Percentiles rank a stretch among this genome's conserved stretches.
Evolutionary conservation across 92 coral and sea anemone species (phyloP).

Genomic region (Umimayanthus chanpuru): DNA sequence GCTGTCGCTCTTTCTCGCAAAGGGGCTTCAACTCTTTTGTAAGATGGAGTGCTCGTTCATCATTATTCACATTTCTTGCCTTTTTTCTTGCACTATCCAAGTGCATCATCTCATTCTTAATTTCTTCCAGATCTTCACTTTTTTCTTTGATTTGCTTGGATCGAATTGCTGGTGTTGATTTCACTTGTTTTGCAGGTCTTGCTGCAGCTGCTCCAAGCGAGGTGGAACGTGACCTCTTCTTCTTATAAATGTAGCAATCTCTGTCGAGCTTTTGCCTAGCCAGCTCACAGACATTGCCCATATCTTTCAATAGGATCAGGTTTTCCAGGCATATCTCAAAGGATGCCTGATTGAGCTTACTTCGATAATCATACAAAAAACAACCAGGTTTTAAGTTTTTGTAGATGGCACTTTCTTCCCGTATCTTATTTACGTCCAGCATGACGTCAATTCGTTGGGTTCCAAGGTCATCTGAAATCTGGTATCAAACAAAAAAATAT

Average conservation of each 20-base stretch:
- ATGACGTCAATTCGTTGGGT: neutral
- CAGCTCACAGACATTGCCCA: constrained; percentile 32
- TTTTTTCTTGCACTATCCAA: constrained; percentile 19
- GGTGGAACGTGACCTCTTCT: constrained; percentile 42
- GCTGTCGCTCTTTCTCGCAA: neutral
- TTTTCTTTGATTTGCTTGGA: constrained; percentile 12
- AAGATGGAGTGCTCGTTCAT: constrained; percentile 34
- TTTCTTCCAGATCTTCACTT: constrained; percentile 53
- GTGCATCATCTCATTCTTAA: constrained; percentile 40
- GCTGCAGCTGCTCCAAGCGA: constrained; percentile 35
- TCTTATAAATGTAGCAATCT: constrained; percentile 47
- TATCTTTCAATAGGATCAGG: constrained; percentile 18
- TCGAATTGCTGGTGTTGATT: constrained; percentile 33
- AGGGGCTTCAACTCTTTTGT: constrained; percentile 17
- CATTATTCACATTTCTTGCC: constrained; percentile 27
- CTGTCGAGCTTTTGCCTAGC: constrained; percentile 40
- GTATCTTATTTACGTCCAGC: constrained; percentile 14
- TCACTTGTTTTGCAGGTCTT: constrained; percentile 43
- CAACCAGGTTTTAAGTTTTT: constrained; percentile 18
- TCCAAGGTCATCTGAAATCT: constrained; percentile 20
- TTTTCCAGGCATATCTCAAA: constrained; percentile 45
- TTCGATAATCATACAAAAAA: constrained; percentile 40
- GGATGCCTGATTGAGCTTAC: constrained; percentile 49
- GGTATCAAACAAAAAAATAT: neutral
- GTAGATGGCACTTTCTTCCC: constrained; percentile 43